phyloP scores from a whole-genome alignment of 2,888 invertebrate genomes.

The Hecatera dysodea region DNA sequence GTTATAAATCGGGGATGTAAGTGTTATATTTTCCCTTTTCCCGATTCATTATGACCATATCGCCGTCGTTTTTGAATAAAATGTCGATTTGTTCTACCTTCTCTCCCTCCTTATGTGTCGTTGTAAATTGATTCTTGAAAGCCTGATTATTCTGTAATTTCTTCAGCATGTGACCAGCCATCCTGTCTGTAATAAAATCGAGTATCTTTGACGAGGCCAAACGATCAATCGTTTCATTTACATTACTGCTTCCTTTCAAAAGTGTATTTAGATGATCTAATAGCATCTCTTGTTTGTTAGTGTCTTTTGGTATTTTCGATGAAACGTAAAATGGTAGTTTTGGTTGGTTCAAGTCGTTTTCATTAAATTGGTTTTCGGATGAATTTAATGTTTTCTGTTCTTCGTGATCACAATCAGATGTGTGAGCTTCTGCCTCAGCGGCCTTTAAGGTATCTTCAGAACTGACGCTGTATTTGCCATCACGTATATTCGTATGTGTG shows the following conservation, averaged over 20 bases:
- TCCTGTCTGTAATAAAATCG: slow-evolving; percentile 15
- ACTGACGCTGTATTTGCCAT: no score
- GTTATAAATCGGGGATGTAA: background rate
- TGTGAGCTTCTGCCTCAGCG: background rate
- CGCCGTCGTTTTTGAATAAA: slow-evolving; percentile 15
- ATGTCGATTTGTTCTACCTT: slow-evolving; percentile 36
- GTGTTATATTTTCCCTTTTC: background rate
- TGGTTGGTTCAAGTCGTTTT: background rate
- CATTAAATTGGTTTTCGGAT: background rate
- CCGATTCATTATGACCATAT: background rate
- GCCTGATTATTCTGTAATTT: slow-evolving; percentile 1
- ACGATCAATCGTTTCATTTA: background rate
- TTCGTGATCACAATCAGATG: background rate
- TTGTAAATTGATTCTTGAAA: background rate
- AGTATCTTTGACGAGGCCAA: slow-evolving; percentile 33
- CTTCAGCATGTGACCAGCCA: slow-evolving; percentile 25
- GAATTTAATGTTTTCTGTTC: slow-evolving; percentile 1
- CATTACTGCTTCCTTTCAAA: background rate
- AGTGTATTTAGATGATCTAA: background rate
- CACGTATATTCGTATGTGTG: background rate
- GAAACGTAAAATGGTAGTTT: slow-evolving; percentile 27
- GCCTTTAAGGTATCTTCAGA: background rate
- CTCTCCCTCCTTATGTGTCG: background rate
- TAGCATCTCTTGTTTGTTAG: background rate
- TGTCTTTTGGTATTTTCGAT: background rate